Conservation (phyloP, 2,797 vertebrate genomes). For the Chromobotia macracanthus region DNA sequence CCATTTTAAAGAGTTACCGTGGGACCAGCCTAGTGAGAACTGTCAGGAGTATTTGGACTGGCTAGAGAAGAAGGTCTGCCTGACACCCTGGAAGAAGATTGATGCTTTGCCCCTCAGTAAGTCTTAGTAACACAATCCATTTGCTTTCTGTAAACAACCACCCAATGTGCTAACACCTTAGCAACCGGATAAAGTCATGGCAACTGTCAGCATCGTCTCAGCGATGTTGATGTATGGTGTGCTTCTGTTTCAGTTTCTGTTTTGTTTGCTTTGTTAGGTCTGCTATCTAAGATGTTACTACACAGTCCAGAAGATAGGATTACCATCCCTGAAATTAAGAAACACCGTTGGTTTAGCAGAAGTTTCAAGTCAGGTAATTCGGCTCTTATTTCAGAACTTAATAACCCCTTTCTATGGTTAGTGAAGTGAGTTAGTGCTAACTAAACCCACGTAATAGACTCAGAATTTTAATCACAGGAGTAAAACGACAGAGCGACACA, state of each 20-base stretch:
- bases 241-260: background rate
- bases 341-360: constrained; percentile 89
- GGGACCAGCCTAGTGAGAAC: constrained; percentile 92
- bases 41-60: constrained; percentile 96
- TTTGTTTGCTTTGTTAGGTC: constrained; percentile 71
- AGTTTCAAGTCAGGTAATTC: constrained; percentile 66
- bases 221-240: background rate
- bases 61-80: constrained; percentile 91
- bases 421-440: background rate
- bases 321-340: constrained; percentile 85
- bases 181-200: background rate
- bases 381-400: background rate
- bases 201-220: background rate
- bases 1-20: constrained; percentile 85
- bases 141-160: too few species aligned
- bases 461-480: constrained; percentile 67
- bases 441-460: background rate
- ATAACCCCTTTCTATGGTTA: background rate
- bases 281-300: constrained; percentile 88
- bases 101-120: constrained; percentile 87
- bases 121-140: background rate
- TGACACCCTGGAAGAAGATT: constrained; percentile 96
- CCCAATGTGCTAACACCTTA: background rate
- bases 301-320: constrained; percentile 81
- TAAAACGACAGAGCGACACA: constrained; percentile 74